Base-by-base conservation (phyloP, 1,140 invertebrate species). In the Sweltsa coloradensis region DNA sequence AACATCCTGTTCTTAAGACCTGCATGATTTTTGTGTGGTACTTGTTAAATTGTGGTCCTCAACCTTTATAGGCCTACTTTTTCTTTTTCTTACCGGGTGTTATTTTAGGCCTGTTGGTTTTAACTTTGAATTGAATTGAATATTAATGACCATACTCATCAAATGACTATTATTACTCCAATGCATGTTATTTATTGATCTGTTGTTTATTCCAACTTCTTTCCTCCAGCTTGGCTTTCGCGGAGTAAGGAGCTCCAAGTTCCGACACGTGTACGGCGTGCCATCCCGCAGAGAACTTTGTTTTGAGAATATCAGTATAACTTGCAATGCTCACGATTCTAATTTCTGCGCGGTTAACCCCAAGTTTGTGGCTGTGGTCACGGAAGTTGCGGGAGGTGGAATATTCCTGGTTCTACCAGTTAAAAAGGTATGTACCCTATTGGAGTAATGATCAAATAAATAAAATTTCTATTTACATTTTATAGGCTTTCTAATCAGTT, bases 261-360 rank as follows among this genome's bases (percentile, higher is more conserved):
- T 92, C 68, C 80, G 89, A 22, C 90, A 95, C 68, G 89, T 96
- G 13, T 95, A 88, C 68, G 91, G 90, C 4, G 80, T 85, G 53
- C 81, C 89, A 3, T 79, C 83, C 11, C 90, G 89, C 60, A 72
- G 86, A 49, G 89, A 94, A 56, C 76, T 82, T 63, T 92, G 89
- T 62, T 95, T 93, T 65, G 89, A 93, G 62, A 90, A 92, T 65
- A 83, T 95, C 50, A 85, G 88, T 59, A 90, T 96, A 47, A 94
- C 91, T 2, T 83, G 88, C 63, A 91, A 86, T 62, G 85, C 87
- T 11, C 87, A 90, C 68, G 92, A 96, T 59, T 89, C 88, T 27
- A 83, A 88, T 57, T 93, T 91, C 64, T 93, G 89, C 62, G 85
- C 85, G 3, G 89, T 90, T 34, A 97, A 96, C 70, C 89, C 91